phyloP scores from a whole-genome alignment of 2,888 invertebrate genomes.

The Drosophila ochracea region DNA sequence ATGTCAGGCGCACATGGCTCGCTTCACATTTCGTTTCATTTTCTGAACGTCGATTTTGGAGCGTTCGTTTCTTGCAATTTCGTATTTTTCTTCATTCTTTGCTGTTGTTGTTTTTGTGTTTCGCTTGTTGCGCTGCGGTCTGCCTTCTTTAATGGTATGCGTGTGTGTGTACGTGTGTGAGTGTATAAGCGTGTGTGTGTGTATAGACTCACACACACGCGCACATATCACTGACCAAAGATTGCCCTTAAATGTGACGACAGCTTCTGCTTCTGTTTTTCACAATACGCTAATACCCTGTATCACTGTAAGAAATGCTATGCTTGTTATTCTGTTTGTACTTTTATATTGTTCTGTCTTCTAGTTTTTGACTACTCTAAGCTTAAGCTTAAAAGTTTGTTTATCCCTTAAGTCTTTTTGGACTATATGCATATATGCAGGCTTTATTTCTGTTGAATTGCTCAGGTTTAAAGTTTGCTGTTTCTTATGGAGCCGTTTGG shows the following conservation, averaged over 20 bases:
- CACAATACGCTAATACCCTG: constrained; percentile 37
- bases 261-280: constrained; percentile 35
- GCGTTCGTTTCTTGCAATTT: constrained; percentile 54
- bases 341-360: not conserved
- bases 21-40: constrained; percentile 68
- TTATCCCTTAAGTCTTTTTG: not conserved
- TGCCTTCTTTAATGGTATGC: constrained; percentile 29
- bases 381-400: not conserved
- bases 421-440: not conserved
- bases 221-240: constrained; percentile 50
- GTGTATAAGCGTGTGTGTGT: no score
- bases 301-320: not conserved
- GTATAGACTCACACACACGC: constrained; percentile 16
- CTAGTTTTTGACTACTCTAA: not conserved
- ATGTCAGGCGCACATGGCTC: constrained; percentile 42
- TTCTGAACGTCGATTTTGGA: constrained; percentile 75
- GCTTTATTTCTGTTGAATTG: not conserved
- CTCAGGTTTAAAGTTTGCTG: not conserved
- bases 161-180: no score
- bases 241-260: constrained; percentile 59
- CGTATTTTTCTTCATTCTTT: constrained; percentile 19
- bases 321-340: not conserved
- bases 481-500: not conserved
- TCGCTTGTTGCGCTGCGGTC: constrained; percentile 46
- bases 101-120: constrained; percentile 11